Evolutionary conservation across 2,797 vertebrate genomes (phyloP).

Genomic region (Pelobates cultripes): DNA sequence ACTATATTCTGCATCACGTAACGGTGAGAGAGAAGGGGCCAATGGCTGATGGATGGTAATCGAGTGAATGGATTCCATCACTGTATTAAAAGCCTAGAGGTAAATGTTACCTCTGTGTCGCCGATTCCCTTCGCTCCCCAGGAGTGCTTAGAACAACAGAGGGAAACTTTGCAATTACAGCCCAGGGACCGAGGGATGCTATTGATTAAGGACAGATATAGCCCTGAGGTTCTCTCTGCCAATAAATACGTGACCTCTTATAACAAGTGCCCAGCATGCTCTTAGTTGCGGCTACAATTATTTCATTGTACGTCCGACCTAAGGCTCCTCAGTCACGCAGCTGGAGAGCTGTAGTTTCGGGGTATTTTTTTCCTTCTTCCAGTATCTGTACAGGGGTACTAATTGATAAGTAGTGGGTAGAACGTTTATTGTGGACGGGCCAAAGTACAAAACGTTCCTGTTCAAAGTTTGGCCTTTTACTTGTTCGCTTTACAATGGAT

Average conservation of each 20-base stretch:
- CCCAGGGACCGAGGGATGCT: neutral
- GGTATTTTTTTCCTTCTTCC: conserved; percentile 1
- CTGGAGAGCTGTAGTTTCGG: conserved; percentile 25
- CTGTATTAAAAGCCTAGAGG: conserved; percentile 10
- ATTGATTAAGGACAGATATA: conserved; percentile 33
- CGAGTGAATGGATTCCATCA: conserved; percentile 20
- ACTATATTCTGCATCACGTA: neutral
- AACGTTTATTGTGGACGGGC: neutral
- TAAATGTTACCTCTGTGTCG: conserved; percentile 4
- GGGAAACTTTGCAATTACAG: conserved; percentile 18
- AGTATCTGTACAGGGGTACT: neutral
- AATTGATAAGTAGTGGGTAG: conserved; percentile 43
- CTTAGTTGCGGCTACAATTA: conserved; percentile 17
- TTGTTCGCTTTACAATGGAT: neutral
- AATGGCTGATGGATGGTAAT: neutral
- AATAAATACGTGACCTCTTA: conserved; percentile 27
- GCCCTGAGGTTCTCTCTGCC: conserved; percentile 29
- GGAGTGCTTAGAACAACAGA: conserved; percentile 16
- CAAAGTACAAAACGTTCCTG: neutral
- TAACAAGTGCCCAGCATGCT: conserved; percentile 40
- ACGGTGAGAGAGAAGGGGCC: neutral
- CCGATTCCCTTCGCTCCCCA: neutral
- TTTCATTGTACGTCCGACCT: conserved; percentile 21
- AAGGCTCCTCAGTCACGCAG: conserved; percentile 4
- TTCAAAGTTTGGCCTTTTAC: neutral